phyloP scores from a whole-genome alignment of 2,888 invertebrate species.

The Meghimatium bilineatum region DNA sequence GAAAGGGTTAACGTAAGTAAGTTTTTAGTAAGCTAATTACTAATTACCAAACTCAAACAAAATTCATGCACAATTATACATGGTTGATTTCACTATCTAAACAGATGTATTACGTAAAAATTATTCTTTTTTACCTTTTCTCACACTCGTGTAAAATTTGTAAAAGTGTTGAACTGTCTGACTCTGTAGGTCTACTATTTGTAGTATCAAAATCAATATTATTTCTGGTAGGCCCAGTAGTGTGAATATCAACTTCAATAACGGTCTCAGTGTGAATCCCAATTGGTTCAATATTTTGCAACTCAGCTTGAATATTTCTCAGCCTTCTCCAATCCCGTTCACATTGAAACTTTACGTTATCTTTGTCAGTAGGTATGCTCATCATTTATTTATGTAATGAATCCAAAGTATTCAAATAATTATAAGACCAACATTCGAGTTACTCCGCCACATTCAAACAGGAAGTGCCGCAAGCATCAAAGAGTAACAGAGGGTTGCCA shows the following conservation, averaged over 20 bases:
- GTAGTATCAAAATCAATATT: too few species aligned
- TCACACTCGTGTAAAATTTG: constrained; percentile 23
- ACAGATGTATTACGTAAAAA: too few species aligned
- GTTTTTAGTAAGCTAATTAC: too few species aligned
- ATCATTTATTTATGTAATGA: neutral
- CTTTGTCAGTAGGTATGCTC: constrained; percentile 7
- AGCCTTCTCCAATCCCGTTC: constrained; percentile 16
- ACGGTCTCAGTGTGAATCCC: neutral
- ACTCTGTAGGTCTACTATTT: too few species aligned
- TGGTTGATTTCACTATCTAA: too few species aligned
- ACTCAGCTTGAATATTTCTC: constrained; percentile 18
- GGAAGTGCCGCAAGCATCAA: constrained; percentile 6
- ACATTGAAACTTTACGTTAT: neutral
- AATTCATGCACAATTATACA: too few species aligned
- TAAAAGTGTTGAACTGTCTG: neutral
- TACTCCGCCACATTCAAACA: constrained; percentile 30
- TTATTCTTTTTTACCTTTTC: constrained; percentile 34
- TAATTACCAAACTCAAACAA: too few species aligned
- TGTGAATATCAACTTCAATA: neutral
- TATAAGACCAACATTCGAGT: neutral
- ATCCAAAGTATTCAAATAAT: neutral
- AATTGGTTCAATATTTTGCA: neutral
- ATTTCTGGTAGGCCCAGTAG: too few species aligned
- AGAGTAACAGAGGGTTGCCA: too few species aligned
- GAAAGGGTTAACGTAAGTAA: too few species aligned